These are phyloP conservation scores for Pandemis cinnamomeana DNA, from an alignment of 2,888 invertebrate species.

Conservation along the genomic window DNA sequence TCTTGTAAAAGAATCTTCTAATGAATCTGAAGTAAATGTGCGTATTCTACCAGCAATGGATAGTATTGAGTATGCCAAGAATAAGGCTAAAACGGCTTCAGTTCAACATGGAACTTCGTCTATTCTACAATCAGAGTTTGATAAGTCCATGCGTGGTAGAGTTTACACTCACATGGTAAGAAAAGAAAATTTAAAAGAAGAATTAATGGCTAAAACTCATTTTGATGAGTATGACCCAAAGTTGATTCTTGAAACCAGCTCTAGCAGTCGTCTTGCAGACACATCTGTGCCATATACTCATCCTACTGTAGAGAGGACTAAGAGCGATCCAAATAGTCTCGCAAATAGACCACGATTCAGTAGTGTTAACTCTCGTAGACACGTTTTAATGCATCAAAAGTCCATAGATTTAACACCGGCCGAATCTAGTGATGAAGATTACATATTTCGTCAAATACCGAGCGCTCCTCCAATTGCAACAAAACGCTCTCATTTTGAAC, in stretches of 20 bases:
- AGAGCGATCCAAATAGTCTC: conserved; percentile 93
- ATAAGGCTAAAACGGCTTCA: conserved; percentile 78
- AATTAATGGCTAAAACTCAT: conserved; percentile 87
- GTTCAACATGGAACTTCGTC: conserved; percentile 77
- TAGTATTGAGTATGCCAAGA: conserved; percentile 83
- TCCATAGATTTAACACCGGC: conserved; percentile 93
- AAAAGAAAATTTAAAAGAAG: conserved; percentile 85
- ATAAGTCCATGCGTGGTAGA: conserved; percentile 80
- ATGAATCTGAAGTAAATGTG: conserved; percentile 80
- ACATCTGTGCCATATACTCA: conserved; percentile 85
- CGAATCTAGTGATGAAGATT: conserved; percentile 93
- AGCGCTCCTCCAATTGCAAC: conserved; percentile 90
- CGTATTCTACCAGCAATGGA: conserved; percentile 81
- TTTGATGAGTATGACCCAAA: conserved; percentile 90
- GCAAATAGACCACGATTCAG: conserved; percentile 89
- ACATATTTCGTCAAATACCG: conserved; percentile 89
- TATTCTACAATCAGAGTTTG: conserved; percentile 86
- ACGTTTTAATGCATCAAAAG: conserved; percentile 93
- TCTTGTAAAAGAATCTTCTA: conserved; percentile 79
- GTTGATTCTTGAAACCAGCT: conserved; percentile 81
- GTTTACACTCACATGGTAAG: conserved; percentile 74
- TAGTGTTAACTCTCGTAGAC: conserved; percentile 89
- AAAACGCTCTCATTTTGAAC: conserved; percentile 88
- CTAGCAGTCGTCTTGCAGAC: conserved; percentile 80
- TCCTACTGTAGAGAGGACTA: conserved; percentile 92